Evolutionary conservation across 2,888 invertebrate genomes (phyloP), one percentile per base, ranked within the genome.

Genomic region (Drosophila kambysellisi): DNA sequence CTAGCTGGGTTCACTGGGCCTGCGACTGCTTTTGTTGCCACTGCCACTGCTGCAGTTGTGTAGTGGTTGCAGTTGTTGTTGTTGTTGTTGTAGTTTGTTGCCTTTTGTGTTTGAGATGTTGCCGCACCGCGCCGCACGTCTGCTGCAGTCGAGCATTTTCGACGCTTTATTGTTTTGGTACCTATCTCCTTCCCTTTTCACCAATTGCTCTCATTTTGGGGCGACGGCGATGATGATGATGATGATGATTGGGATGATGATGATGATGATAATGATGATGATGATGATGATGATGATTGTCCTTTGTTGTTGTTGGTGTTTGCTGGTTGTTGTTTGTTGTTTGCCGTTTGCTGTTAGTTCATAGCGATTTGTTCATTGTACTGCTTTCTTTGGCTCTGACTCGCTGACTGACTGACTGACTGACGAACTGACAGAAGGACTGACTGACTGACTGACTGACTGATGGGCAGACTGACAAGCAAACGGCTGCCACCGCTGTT

Each of bases 61-160:
- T 52, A 48, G 62, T 20, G 32, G 59, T 57, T 41, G 35, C 17
- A 30, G 63, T 8, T 30, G 67, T 52, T 54, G 61, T 17, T 30
- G 48, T 11, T 33, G 37, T 20, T 61, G 69, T 37, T 52, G 62
- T 63, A 41, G 65, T 37, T 58, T 74, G 67, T 67, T 78, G 77
- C 61, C 76, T 80, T 77, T 78, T 78, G 67, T 75, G 81, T 76
- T 76, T 71, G 71, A 76, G 76, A 56, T 68, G 76, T 71, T 57
- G 46, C 70, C 41, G 66, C 43, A 48, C 57, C 54, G 60, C 59
- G 39, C 60, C 50, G 60, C 43, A n/a, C 65, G 51, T 61, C 61
- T 30, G 60, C 60, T 52, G 61, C 52, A 61, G 11, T 25, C 20
- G 50, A 51, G 41, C 72, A 71, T 59, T 64, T 68, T 74, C 69